Conservation (phyloP, 2,797 vertebrate genomes). For the Aythya fuligula region DNA sequence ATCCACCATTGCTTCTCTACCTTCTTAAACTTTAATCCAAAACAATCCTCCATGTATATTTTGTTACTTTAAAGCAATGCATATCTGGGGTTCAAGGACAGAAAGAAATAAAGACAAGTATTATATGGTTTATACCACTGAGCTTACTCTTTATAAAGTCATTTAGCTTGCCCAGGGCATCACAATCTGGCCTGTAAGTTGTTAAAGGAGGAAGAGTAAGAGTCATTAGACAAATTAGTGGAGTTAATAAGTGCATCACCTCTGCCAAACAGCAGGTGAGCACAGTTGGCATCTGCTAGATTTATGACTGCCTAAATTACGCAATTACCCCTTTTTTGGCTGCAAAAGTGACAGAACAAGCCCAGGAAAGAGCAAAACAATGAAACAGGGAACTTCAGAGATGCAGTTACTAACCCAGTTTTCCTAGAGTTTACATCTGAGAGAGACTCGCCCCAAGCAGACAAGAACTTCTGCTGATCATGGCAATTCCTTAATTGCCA, state of each 20-base stretch:
- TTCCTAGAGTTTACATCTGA: neutral
- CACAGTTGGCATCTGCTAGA: neutral
- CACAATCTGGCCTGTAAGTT: neutral
- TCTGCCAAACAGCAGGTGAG: neutral
- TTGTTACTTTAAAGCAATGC: neutral
- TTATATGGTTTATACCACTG: rapidly evolving
- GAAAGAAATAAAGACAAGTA: neutral
- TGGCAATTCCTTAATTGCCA: neutral
- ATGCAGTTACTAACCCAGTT: neutral
- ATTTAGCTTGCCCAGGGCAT: neutral
- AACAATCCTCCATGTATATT: neutral
- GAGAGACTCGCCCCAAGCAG: neutral
- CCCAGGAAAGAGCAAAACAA: neutral
- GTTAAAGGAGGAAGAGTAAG: neutral
- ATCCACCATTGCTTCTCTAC: neutral
- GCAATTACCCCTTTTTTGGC: rapidly evolving
- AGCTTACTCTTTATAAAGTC: neutral
- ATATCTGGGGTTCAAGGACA: neutral
- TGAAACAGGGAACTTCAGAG: neutral
- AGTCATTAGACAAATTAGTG: neutral
- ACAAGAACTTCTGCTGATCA: neutral
- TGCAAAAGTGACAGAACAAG: neutral
- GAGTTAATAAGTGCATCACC: no score
- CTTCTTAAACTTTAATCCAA: neutral
- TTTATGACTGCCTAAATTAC: neutral